Evolutionary conservation across 2,888 invertebrate genomes (phyloP), one percentile per base, ranked within the genome.

Genomic region (Encarsia formosa): DNA sequence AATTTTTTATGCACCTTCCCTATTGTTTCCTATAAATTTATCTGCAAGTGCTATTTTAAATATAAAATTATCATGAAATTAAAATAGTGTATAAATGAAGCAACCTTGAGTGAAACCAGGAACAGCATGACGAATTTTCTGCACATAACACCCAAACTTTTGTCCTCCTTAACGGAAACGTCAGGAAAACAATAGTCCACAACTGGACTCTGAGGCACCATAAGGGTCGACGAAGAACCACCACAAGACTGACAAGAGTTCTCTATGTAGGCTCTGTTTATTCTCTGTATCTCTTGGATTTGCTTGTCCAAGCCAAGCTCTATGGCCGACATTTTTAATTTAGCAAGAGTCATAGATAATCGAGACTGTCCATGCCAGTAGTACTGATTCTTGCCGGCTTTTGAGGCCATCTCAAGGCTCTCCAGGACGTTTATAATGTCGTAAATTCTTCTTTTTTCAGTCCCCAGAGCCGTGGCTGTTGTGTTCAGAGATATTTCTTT

Each of bases 401-500:
- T 81, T 29, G 81, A 81, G 51, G 85, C 82, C 75, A 85, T 83
- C 62, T 85, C 83, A 68, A 86, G 79, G 61, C 85, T 84, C 71
- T 86, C 85, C 55, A 86, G 71, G 48, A 86, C 84, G 73, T 86
- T 86, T 49, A 86, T 83, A 59, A 86, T 85, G 67, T 86, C 86
- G 73, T 86, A 86, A 72, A 86, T 83, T 63, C 86, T 76, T 29
- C 86, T 75, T 59, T 85, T 81, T 64, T 85, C 85, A 6, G 85
- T 84, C 40, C 81, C 80, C 55, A 85, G 68, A 59, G 78, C 75
- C 64, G 79, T 78, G 40, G 85, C 84, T 49, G 84, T 81, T 63
- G 78, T 79, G 68, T 85, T 84, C 62, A 85, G 67, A 59, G 82
- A 83, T 59, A 85, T 82, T 69, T 80, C 80, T 24, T 72, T 69